Evolutionary conservation across 2,113 vertebrate species (phyloP), one percentile per base, ranked within the genome.

Genomic region (Atlantisia rogersi): DNA sequence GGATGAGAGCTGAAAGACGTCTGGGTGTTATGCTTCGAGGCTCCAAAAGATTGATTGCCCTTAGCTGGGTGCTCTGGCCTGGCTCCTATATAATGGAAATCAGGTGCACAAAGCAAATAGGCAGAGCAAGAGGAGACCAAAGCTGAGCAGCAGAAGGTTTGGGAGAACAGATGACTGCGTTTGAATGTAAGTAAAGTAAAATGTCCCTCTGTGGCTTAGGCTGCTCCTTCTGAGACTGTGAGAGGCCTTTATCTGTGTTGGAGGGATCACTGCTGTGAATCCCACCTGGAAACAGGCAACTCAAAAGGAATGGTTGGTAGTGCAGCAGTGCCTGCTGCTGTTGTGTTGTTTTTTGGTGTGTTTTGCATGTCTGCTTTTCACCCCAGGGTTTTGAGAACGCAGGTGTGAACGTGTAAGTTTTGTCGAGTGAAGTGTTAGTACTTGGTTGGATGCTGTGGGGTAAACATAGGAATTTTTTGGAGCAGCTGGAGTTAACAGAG

Each of bases 161-260:
- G 29, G 15, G 32, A 24, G 12, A 68, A 14, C 19, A 39, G 22
- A 6, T 2, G 35, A 25, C 2, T 26, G 7, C 68, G 1, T 60
- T 26, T 75, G 53, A 63, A 35, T 10, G 1, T 48, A 48, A 58
- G 39, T 75, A 26, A 70, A 50, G 63, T 31, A 5, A 75, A 46
- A 44, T 55, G 10, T 15, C 0, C 2, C 1, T 52, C 18, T 69
- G 32, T 46, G 24, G 20, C 2, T 76, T 8, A 17, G 42, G 39
- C 76, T 62, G 71, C 52, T 91, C 77, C 26, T 92, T 71, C 18
- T 18, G 56, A 56, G 65, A 16, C 32, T 75, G 25, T 28, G 13
- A 29, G 52, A 67, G 26, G 31, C 7, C 1, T 32, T 42, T 71
- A 19, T 48, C n/a, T 31, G 6, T 26, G 2, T 28, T 29, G 21